A percentile compares a stretch with the other conserved stretches of the same genome.
phyloP scores from a whole-genome alignment of 1,140 invertebrate species.

The Pemphigus obesinymphae region DNA sequence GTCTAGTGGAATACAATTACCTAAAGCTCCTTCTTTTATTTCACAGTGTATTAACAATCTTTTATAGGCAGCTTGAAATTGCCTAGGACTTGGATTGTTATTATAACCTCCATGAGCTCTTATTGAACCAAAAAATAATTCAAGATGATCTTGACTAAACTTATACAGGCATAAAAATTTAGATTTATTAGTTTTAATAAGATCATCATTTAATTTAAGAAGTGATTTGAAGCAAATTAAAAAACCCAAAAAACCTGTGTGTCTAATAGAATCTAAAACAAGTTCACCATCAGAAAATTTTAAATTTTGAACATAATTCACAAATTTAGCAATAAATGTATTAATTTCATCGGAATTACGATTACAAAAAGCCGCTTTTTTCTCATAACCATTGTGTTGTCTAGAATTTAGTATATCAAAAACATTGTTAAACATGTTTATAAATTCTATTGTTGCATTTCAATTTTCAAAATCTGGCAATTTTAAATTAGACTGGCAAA shows the following conservation, averaged over 20 bases:
- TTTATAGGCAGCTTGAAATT: background rate
- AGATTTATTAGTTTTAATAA: background rate
- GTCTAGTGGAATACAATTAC: too few species aligned
- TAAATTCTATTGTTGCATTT: background rate
- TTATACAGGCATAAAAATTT: background rate
- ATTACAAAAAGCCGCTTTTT: background rate
- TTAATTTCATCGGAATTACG: background rate
- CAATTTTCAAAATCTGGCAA: background rate
- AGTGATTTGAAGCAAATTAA: too few species aligned
- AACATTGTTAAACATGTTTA: background rate
- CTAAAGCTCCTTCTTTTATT: too few species aligned
- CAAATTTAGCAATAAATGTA: background rate
- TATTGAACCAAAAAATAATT: background rate
- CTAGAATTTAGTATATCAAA: background rate
- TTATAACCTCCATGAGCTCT: background rate
- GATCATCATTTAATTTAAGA: too few species aligned
- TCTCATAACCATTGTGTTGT: background rate
- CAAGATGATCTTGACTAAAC: background rate
- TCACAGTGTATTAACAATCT: too few species aligned
- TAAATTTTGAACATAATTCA: background rate
- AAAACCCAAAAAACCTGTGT: background rate
- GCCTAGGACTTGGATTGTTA: background rate
- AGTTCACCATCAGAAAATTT: background rate
- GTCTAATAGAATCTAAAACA: background rate
- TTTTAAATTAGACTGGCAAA: background rate